Percentiles rank a stretch among this genome's conserved stretches.
These are phyloP conservation scores for Perca flavescens DNA, from an alignment of 2,113 vertebrate species.

Conservation along the genomic window DNA sequence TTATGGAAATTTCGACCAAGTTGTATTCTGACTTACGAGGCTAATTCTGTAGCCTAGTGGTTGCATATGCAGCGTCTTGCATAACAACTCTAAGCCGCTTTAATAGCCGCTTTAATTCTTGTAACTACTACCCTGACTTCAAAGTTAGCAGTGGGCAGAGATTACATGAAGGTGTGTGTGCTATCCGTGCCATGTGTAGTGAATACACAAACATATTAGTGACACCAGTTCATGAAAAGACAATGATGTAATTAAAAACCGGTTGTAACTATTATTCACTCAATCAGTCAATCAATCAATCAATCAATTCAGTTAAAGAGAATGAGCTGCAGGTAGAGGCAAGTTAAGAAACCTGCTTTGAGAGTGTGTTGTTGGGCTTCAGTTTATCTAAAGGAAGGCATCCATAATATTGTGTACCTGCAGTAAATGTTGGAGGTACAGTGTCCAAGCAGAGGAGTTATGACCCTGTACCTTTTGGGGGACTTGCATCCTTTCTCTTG, in stretches of 20 bases:
- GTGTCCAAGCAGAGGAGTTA: background rate
- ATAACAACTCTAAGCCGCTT: constrained; percentile 67
- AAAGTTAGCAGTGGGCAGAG: constrained; percentile 45
- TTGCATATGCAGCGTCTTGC: constrained; percentile 39
- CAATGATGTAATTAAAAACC: background rate
- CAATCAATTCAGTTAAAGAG: background rate
- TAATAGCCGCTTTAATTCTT: constrained; percentile 64
- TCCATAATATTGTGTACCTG: background rate
- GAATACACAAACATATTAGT: background rate
- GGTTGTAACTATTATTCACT: background rate
- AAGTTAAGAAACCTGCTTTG: background rate
- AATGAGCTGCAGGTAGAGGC: background rate
- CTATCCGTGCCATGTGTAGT: background rate
- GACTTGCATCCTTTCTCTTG: background rate
- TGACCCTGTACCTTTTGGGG: background rate
- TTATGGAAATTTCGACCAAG: background rate
- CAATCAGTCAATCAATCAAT: too few species aligned
- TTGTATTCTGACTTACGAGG: background rate
- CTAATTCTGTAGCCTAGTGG: constrained; percentile 34
- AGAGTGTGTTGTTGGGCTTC: background rate
- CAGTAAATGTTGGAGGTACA: background rate
- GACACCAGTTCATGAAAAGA: background rate
- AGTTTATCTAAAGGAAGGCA: background rate
- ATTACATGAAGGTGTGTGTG: constrained; percentile 38
- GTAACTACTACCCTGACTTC: constrained; percentile 49